These are phyloP conservation scores for Carcharodon carcharias DNA, from an alignment of 2,797 vertebrate genomes.

Conservation along the genomic window DNA sequence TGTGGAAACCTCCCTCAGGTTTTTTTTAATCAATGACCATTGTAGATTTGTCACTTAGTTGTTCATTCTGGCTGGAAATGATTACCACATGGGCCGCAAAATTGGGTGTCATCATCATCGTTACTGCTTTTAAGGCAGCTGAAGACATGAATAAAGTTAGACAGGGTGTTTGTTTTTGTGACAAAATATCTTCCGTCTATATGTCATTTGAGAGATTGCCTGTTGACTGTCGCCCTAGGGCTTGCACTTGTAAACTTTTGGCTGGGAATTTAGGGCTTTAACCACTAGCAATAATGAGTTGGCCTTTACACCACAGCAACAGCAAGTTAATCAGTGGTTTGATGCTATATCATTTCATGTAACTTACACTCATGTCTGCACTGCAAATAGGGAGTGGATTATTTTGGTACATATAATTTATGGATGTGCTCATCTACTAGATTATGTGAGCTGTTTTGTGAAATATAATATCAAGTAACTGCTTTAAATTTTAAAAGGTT, in stretches of 20 bases:
- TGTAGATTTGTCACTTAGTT: not conserved
- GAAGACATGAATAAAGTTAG: not conserved
- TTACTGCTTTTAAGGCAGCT: not conserved
- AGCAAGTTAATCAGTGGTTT: not conserved
- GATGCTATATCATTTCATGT: slow-evolving; percentile 15
- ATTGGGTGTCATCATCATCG: not conserved
- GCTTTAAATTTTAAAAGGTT: not conserved
- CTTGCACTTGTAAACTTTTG: not conserved
- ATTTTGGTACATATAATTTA: slow-evolving; percentile 11
- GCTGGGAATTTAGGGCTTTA: not conserved
- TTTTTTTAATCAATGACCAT: not conserved
- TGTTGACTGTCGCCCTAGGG: not conserved
- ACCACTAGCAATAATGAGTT: not conserved
- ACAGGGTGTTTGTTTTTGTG: not conserved
- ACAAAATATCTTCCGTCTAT: not conserved
- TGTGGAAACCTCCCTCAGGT: no score
- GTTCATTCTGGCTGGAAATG: not conserved
- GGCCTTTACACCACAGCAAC: not conserved
- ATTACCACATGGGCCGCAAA: not conserved
- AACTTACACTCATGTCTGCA: not conserved
- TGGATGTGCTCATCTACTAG: not conserved
- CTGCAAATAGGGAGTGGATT: not conserved
- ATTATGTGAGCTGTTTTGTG: not conserved
- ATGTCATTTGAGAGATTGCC: not conserved
- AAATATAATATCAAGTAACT: slow-evolving; percentile 3